Conservation (phyloP, 2,888 invertebrate genomes). For the Quadriops clusia region DNA sequence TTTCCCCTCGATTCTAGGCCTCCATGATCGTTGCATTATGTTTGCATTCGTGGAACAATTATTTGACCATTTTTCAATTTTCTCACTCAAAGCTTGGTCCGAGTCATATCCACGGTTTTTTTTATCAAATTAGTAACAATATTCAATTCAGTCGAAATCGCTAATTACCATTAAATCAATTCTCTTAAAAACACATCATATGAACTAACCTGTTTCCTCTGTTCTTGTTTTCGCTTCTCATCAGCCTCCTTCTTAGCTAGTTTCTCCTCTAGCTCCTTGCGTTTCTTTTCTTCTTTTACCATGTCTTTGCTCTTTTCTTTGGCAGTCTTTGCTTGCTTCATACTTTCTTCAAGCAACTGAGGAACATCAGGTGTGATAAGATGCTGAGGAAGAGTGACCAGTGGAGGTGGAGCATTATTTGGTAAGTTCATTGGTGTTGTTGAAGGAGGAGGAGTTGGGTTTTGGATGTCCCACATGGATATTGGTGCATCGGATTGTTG, state of each 20-base stretch:
- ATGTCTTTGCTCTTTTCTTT: slow-evolving; percentile 29
- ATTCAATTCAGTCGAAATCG: not conserved
- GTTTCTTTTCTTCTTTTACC: slow-evolving; percentile 39
- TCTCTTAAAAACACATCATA: slow-evolving; percentile 4
- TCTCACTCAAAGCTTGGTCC: too few species aligned
- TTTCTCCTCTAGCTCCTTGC: slow-evolving; percentile 38
- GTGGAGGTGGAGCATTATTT: slow-evolving; percentile 8
- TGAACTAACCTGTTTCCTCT: slow-evolving; percentile 30
- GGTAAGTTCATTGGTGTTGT: slow-evolving; percentile 7
- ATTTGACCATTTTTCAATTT: too few species aligned
- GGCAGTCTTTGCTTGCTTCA: slow-evolving; percentile 15
- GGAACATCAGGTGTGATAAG: slow-evolving; percentile 14
- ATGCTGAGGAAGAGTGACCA: slow-evolving; percentile 9
- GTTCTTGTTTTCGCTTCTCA: slow-evolving; percentile 40
- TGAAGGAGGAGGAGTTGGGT: slow-evolving; percentile 17
- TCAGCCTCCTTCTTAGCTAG: slow-evolving; percentile 40
- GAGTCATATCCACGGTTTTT: too few species aligned
- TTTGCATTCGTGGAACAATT: too few species aligned
- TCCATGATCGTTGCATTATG: too few species aligned
- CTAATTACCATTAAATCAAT: not conserved
- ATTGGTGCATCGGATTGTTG: slow-evolving; percentile 23
- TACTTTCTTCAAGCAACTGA: slow-evolving; percentile 3
- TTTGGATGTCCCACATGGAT: slow-evolving; percentile 31
- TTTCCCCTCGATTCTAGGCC: too few species aligned
- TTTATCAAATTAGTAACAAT: too few species aligned